Base-by-base conservation (phyloP, 2,888 invertebrate species). In the Ferrisia virgata region DNA sequence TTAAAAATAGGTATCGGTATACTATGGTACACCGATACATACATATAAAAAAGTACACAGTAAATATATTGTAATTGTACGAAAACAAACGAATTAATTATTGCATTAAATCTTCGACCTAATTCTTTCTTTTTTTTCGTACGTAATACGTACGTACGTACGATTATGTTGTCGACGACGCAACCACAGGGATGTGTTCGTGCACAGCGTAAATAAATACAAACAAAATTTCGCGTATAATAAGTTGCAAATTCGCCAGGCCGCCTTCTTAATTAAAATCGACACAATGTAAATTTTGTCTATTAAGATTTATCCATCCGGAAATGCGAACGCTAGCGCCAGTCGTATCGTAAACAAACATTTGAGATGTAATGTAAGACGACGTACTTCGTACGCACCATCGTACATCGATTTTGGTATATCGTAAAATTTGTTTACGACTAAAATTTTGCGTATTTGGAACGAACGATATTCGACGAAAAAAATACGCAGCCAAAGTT, bases 31-130 rank as follows among this genome's bases (percentile, higher is more conserved):
- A 76, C n/a, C 36, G 72, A 36, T 76, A 53, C n/a, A 43, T 9
- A 22, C 9, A n/a, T n/a, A n/a, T n/a, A n/a, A n/a, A n/a, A n/a
- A n/a, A n/a, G n/a, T n/a, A n/a, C n/a, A n/a, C n/a, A n/a, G n/a
- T n/a, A n/a, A n/a, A n/a, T n/a, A n/a, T n/a, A n/a, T n/a, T n/a
- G n/a, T 47, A 53, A 53, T 18, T 53, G 22, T 36, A 76, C 72
- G 36, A 76, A 76, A 76, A 36, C 72, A 76, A 76, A 76, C 72
- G 36, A 76, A 76, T 76, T 76, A 36, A 76, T 76, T 72, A 72
- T 72, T 72, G 18, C 31, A 33, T 33, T 18, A 76, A 76, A 76
- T 13, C 64, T 64, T 31, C 72, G 33, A 18, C 72, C 72, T 76
- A 5, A 72, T 69, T 72, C 6, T 72, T 72, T 15, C 1, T 36